phyloP scores from a whole-genome alignment of 2,113 vertebrate species.

The Chloebia gouldiae region DNA sequence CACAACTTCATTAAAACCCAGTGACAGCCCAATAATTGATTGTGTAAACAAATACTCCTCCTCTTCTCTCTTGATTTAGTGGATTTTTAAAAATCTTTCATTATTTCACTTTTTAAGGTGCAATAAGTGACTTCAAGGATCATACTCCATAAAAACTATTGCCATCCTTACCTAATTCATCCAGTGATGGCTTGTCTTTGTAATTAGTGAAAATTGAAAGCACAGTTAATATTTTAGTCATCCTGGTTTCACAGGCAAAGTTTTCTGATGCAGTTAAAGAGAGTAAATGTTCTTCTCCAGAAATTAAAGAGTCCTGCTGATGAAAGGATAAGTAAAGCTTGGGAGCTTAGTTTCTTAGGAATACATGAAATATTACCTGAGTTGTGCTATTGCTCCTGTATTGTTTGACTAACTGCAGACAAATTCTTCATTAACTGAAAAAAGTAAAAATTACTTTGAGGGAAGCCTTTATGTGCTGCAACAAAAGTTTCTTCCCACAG shows the following conservation, averaged over 20 bases:
- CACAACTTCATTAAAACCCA: slow-evolving; percentile 34
- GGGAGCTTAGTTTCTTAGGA: slow-evolving; percentile 7
- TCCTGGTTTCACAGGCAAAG: background rate
- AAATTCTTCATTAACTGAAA: slow-evolving; percentile 24
- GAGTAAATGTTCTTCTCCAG: background rate
- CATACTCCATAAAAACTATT: background rate
- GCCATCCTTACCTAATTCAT: background rate
- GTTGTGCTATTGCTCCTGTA: background rate
- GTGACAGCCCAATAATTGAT: slow-evolving; percentile 22
- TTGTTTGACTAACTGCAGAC: slow-evolving; percentile 1
- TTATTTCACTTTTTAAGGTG: background rate
- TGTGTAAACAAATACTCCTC: slow-evolving; percentile 40
- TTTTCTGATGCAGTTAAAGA: background rate
- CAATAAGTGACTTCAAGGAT: background rate
- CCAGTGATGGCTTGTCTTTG: background rate
- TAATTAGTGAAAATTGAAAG: background rate
- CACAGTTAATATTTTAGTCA: background rate
- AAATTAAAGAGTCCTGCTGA: background rate
- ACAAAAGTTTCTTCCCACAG: slow-evolving; percentile 14
- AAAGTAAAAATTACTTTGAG: background rate
- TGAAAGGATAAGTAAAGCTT: background rate
- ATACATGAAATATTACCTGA: background rate
- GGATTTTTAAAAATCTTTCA: background rate
- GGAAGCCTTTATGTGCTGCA: background rate
- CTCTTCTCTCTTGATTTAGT: background rate